These are phyloP conservation scores for Saxidomus purpurata DNA, from an alignment of 1,140 invertebrate species.

Conservation along the genomic window DNA sequence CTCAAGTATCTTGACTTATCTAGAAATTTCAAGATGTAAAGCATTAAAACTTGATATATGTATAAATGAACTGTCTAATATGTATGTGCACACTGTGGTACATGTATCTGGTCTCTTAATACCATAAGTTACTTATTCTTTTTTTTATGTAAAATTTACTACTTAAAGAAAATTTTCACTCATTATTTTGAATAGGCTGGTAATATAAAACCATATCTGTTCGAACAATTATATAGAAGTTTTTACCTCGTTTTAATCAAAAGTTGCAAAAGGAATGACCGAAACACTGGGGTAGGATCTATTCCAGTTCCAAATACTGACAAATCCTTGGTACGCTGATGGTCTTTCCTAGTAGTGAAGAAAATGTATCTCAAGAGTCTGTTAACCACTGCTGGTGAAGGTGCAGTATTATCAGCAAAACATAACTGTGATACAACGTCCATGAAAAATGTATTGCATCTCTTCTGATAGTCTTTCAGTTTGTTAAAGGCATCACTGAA, in stretches of 20 bases:
- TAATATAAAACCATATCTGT: too few relatives aligned
- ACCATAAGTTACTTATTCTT: too few relatives aligned
- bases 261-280: slow-evolving; percentile 81
- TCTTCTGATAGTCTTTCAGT: slow-evolving; percentile 68
- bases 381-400: slow-evolving; percentile 74
- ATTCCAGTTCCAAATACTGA: slow-evolving; percentile 77
- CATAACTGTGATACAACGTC: slow-evolving; percentile 80
- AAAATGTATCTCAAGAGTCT: slow-evolving; percentile 79
- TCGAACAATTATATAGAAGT: too few relatives aligned
- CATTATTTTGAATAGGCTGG: too few relatives aligned
- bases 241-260: slow-evolving; percentile 77
- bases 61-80: too few relatives aligned
- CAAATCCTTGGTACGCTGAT: slow-evolving; percentile 72
- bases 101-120: too few relatives aligned
- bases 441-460: slow-evolving; percentile 82
- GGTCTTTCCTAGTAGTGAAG: slow-evolving; percentile 12
- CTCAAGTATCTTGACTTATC: too few relatives aligned
- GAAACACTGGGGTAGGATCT: slow-evolving; percentile 81
- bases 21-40: too few relatives aligned
- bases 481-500: not conserved
- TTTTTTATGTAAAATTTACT: too few relatives aligned
- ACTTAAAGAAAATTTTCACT: too few relatives aligned
- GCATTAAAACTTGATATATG: too few relatives aligned
- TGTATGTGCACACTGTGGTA: too few relatives aligned
- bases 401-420: slow-evolving; percentile 77